These are phyloP conservation scores for Otolemur crassicaudatus DNA, from an alignment of 2,797 vertebrate species.

Conservation along the genomic window DNA sequence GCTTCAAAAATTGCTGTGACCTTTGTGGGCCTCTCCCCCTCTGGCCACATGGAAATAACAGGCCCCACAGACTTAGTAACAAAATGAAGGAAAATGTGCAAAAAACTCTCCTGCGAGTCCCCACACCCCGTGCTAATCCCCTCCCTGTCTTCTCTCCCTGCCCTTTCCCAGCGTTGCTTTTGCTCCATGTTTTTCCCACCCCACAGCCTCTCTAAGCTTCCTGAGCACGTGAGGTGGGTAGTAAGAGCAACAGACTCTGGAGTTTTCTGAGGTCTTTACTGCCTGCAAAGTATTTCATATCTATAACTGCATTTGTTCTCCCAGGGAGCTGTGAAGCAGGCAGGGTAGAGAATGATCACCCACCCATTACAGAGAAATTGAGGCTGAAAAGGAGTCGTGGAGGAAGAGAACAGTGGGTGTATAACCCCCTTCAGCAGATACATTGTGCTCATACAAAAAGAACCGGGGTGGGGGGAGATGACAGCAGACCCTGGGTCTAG, in stretches of 20 bases:
- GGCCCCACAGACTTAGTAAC: constrained; percentile 44
- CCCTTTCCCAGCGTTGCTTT: neutral
- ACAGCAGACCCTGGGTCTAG: neutral
- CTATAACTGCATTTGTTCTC: neutral
- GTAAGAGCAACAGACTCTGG: neutral
- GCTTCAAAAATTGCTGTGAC: constrained; percentile 65
- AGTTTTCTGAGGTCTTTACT: neutral
- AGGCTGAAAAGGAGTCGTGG: neutral
- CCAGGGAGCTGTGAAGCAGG: neutral
- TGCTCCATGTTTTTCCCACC: neutral
- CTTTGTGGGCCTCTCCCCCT: constrained; percentile 14
- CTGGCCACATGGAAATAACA: constrained; percentile 53
- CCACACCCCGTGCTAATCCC: neutral
- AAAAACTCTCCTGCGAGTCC: neutral
- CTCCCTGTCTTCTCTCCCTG: neutral
- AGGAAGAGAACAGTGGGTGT: neutral
- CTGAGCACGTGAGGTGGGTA: neutral
- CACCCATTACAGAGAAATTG: constrained; percentile 18
- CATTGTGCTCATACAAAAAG: neutral
- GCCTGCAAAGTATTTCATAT: neutral
- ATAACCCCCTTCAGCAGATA: neutral
- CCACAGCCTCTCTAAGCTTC: neutral
- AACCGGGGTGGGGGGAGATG: neutral
- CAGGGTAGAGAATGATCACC: neutral
- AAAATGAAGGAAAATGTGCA: constrained; percentile 59